Evolutionary conservation across 2,888 invertebrate species (phyloP).

Genomic region (Euplagia quadripunctaria): DNA sequence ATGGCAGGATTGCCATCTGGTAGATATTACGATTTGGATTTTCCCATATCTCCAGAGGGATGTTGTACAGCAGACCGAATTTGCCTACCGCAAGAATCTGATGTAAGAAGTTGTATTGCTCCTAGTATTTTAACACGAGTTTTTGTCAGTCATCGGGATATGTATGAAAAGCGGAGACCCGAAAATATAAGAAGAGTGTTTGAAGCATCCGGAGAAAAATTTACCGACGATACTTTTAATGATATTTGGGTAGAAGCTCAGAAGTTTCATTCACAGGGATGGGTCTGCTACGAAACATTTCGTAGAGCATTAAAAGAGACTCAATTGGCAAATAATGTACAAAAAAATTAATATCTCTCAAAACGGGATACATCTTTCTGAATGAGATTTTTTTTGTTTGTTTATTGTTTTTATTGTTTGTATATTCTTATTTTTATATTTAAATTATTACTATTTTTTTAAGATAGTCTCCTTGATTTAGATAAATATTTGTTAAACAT

Average conservation of each 20-base stretch:
- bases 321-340: neutral
- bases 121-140: constrained; percentile 73
- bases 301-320: constrained; percentile 55
- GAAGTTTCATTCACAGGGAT: constrained; percentile 80
- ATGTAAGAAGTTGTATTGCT: constrained; percentile 66
- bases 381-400: neutral
- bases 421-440: neutral
- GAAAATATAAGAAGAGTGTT: constrained; percentile 78
- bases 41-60: constrained; percentile 68
- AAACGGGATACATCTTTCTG: neutral
- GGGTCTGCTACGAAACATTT: constrained; percentile 87
- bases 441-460: neutral
- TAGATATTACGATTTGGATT: constrained; percentile 77
- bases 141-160: constrained; percentile 74
- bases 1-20: constrained; percentile 80
- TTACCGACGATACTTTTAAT: constrained; percentile 81
- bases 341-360: neutral
- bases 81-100: constrained; percentile 75
- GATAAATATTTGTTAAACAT: neutral
- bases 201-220: constrained; percentile 82
- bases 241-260: constrained; percentile 83
- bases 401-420: neutral
- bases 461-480: neutral
- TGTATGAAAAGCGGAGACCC: constrained; percentile 74
- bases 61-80: constrained; percentile 65